phyloP scores from a whole-genome alignment of 2,797 vertebrate genomes.

The Hydrophis major region DNA sequence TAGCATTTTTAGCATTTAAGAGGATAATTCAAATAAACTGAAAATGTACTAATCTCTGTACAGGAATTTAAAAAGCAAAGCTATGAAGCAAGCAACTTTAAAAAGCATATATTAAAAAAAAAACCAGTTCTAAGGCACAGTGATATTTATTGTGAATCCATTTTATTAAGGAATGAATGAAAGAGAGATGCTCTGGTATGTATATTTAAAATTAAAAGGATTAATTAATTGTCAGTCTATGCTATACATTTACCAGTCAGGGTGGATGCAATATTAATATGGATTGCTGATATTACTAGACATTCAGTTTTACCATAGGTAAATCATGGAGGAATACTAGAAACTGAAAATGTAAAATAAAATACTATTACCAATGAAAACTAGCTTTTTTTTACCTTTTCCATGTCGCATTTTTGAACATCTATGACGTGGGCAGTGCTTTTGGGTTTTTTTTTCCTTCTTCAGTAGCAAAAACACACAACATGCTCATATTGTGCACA shows the following conservation, averaged over 20 bases:
- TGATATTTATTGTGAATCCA: conserved; percentile 52
- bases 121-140: conserved; percentile 31
- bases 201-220: conserved; percentile 62
- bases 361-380: neutral
- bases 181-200: conserved; percentile 45
- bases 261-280: neutral
- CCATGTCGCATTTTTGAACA: neutral
- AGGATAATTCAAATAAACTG: conserved; percentile 52
- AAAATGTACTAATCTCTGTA: conserved; percentile 48
- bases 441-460: neutral
- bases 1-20: conserved; percentile 52
- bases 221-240: conserved; percentile 33
- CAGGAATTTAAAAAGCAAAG: conserved; percentile 62
- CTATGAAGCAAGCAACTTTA: conserved; percentile 59
- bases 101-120: conserved; percentile 5
- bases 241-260: neutral
- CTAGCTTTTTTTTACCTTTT: neutral
- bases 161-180: conserved; percentile 31
- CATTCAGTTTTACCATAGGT: neutral
- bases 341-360: neutral
- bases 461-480: neutral
- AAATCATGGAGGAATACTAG: neutral
- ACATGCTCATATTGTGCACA: neutral
- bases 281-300: neutral
- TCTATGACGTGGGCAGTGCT: neutral